Base-by-base conservation (phyloP, 30 jellyfish, hydroid and myxozoan genomes). In the Nemopilema nomurai region DNA sequence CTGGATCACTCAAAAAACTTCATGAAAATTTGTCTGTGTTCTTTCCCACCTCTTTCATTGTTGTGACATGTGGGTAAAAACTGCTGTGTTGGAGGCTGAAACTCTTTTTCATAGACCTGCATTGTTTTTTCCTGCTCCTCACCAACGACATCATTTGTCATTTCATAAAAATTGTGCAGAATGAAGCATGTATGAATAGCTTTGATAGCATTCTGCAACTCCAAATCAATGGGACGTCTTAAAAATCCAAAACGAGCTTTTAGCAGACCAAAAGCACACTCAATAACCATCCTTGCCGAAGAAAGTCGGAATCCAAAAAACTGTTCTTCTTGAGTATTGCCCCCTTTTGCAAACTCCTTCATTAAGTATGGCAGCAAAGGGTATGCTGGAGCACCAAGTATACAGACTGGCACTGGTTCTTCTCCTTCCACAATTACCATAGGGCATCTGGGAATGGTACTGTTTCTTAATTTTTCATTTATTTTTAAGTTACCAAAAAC, bases 371-470 rank as follows among this genome's bases (percentile, higher is more conserved):
- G 89, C 49, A 79, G 79, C 49, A 79, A 13, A 25, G 83, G 80
- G 52, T 79, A 57, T 27, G 89, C 82, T 57, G 87, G 87, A 52
- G 51, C 87, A 4, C 87, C 87, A 51, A 77, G 87, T 9, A 77
- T 77, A 27, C 77, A 77, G 3, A 77, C 30, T 1, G 80, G 84
- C 26, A 77, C 79, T 50, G 77, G 65, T 1, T 1, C 51, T 51
- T 77, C 87, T 1, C 67, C 67, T 6, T 52, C 79, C 0, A 77
- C 87, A 77, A 77, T 52, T 1, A 77, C 13, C 22, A n/a, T 52
- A 0, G 16, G 87, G 62, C 85, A 80, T 0, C 20, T 20, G 1
- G 89, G 89, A 1, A 80, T 30, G 85, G 67, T n/a, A n/a, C n/a
- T n/a, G n/a, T n/a, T n/a, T 23, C 77, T 67, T 63, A 63, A 30